Evolutionary conservation across 2,797 vertebrate species (phyloP), one percentile per base, ranked within the genome.

Genomic region (Notoglanidium macrostoma): DNA sequence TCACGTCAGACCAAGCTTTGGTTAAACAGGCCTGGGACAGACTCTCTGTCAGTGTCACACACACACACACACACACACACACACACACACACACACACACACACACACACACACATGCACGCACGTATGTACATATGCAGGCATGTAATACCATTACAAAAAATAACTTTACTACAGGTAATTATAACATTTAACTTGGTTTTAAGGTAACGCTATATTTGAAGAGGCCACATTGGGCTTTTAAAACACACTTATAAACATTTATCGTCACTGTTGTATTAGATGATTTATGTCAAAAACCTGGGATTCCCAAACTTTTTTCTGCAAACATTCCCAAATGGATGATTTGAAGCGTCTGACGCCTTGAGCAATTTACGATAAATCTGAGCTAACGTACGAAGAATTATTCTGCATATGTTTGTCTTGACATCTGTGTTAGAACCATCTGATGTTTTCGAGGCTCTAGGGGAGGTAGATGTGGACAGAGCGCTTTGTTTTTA

Each of bases 1-100:
- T 99, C 88, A 97, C 98, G 2, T 97, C 98, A 90, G 98, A 99
- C 92, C 98, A 99, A 95, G 97, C 98, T 54, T 91, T 99, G 92
- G 95, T 99, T 88, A 99, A 99, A 91, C 98, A 99, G 91, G 96
- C 97, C 55, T 99, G 97, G 98, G 98, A 99, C 26, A 96, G 96
- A 93, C 95, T 97, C 88, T 96, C 97, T 83, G 96, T 96, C 55
- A 95, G 96, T 94, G 98, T 99, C 94, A 96, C 96, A 78, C 32
- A 83, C 76, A 29, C 10, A 63, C 32, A 76, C 85, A 65, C 2
- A 79, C 54, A 79, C 76, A 78, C n/a, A 77, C 49, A 77, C n/a
- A 77, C 46, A 49, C 21, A 49, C 23, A 51, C 35, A 49, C 44
- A 26, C 19, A 74, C 76, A 29, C 10, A 63, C 32, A 76, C 85